Conservation (phyloP, 2,797 vertebrate genomes). For the Poliocrania exsul region DNA sequence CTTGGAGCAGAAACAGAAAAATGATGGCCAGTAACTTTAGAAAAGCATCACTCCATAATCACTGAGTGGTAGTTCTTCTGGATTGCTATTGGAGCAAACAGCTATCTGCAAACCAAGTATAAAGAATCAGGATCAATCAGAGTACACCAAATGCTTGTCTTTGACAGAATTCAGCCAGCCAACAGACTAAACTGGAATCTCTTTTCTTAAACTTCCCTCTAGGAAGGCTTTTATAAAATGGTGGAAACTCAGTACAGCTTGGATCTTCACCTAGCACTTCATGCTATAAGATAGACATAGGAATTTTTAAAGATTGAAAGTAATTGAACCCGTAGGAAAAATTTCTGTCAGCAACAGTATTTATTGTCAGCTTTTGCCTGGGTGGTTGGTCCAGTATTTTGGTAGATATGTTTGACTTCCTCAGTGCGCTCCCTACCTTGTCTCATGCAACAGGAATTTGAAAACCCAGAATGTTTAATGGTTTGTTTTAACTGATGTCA, state of each 20-base stretch:
- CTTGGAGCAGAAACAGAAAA: neutral
- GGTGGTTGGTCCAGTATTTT: neutral
- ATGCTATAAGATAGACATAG: neutral
- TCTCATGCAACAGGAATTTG: neutral
- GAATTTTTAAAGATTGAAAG: neutral
- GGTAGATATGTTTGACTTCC: neutral
- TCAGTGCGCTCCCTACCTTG: neutral
- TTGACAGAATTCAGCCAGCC: neutral
- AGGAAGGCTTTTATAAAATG: neutral
- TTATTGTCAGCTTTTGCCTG: neutral
- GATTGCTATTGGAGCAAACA: neutral
- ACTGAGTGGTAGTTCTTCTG: neutral
- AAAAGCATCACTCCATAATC: neutral
- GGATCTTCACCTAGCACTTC: neutral
- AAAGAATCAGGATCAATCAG: neutral
- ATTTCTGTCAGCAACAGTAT: neutral
- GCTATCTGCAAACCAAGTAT: neutral
- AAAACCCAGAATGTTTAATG: neutral
- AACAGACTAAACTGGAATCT: neutral
- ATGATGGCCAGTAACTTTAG: neutral
- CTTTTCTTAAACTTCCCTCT: neutral
- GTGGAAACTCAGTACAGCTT: neutral
- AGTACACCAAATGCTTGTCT: neutral
- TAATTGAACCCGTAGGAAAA: neutral
- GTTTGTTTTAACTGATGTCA: constrained; percentile 26